These are phyloP conservation scores for Drosophila parvula DNA, from an alignment of 1,140 invertebrate species.

Conservation along the genomic window DNA sequence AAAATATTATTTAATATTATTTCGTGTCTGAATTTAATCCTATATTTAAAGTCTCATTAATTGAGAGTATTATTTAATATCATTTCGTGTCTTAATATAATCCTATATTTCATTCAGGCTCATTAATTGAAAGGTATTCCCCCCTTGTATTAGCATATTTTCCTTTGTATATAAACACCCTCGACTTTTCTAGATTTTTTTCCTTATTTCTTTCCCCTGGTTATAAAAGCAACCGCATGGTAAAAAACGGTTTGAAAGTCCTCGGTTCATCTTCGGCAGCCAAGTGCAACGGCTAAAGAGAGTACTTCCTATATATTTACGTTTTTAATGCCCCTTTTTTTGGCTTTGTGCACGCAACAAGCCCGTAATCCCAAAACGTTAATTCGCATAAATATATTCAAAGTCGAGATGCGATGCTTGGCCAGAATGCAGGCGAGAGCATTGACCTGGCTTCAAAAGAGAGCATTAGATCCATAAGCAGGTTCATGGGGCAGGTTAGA, in stretches of 20 bases:
- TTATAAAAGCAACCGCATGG: conserved; percentile 41
- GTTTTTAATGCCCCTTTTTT: conserved; percentile 8
- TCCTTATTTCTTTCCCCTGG: neutral
- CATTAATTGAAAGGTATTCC: neutral
- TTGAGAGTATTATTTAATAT: too few relatives aligned
- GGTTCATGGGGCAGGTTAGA: conserved; percentile 45
- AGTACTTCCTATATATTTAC: conserved; percentile 42
- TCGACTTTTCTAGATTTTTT: conserved; percentile 21
- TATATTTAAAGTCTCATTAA: neutral
- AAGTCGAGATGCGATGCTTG: neutral
- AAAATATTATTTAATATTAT: neutral
- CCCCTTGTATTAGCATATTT: neutral
- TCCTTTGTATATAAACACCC: neutral
- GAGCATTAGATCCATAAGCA: conserved; percentile 10
- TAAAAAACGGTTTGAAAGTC: conserved; percentile 37
- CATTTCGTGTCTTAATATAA: neutral
- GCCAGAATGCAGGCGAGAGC: conserved; percentile 18
- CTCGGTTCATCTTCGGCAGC: conserved; percentile 52
- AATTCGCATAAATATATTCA: conserved; percentile 15
- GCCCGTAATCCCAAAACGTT: neutral
- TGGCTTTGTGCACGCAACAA: conserved; percentile 42
- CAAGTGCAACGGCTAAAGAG: conserved; percentile 47
- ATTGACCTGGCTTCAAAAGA: conserved; percentile 16
- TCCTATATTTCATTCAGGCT: too few relatives aligned
- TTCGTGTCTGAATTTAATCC: neutral